Conservation (phyloP, 2,888 invertebrate genomes). For the Epinotia brunnichana region DNA sequence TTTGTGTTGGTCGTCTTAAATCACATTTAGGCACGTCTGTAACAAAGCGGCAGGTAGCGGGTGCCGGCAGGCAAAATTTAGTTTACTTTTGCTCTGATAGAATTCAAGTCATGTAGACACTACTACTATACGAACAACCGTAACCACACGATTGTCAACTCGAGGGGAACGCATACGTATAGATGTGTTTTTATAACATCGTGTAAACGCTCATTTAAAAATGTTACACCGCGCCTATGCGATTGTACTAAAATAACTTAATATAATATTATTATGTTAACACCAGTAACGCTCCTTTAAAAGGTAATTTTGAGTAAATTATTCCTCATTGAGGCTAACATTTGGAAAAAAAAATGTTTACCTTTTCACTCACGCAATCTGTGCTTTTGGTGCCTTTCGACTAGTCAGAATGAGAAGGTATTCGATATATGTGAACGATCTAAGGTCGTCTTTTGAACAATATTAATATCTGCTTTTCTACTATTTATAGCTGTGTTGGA, state of each 20-base stretch:
- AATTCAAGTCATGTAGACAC: conserved; percentile 74
- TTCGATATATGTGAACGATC: no score
- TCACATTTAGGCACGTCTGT: conserved; percentile 74
- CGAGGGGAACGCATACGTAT: conserved; percentile 15
- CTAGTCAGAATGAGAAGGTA: no score
- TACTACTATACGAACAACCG: conserved; percentile 57
- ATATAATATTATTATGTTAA: no score
- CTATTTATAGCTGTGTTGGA: no score
- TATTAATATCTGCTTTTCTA: no score
- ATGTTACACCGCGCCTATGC: background rate
- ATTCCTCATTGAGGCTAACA: no score
- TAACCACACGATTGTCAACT: conserved; percentile 54
- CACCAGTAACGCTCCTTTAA: no score
- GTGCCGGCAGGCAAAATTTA: conserved; percentile 70
- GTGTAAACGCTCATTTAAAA: background rate
- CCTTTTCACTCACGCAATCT: no score
- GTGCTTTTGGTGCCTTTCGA: no score
- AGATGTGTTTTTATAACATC: conserved; percentile 7
- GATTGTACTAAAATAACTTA: background rate
- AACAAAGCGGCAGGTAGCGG: conserved; percentile 73
- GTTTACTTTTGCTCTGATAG: conserved; percentile 72
- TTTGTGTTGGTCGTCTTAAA: conserved; percentile 80
- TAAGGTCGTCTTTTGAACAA: no score
- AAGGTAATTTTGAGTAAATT: no score
- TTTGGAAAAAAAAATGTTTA: no score